phyloP scores from a whole-genome alignment of 2,797 vertebrate species.

The Onychomys leucogaster region DNA sequence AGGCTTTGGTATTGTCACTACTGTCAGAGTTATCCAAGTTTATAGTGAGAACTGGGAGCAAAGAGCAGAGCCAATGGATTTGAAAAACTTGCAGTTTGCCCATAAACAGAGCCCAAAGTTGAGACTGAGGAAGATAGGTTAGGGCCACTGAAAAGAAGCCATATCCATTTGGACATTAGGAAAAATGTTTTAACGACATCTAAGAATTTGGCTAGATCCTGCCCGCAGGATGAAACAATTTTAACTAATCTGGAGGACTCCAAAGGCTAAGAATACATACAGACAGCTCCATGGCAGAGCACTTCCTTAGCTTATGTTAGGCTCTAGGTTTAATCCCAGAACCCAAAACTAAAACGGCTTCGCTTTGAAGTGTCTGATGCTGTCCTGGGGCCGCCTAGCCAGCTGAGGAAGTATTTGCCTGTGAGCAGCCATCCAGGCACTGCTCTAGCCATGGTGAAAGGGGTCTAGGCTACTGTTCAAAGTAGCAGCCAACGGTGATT shows the following conservation, averaged over 20 bases:
- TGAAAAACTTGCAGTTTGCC: neutral
- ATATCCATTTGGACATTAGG: neutral
- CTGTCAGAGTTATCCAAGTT: neutral
- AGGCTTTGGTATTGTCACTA: neutral
- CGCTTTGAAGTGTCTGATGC: neutral
- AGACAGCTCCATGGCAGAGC: neutral
- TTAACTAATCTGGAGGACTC: neutral
- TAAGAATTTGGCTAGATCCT: neutral
- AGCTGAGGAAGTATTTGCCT: neutral
- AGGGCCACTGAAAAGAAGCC: neutral
- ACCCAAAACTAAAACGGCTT: neutral
- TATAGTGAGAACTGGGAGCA: neutral
- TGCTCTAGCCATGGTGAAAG: neutral
- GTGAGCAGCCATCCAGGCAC: neutral
- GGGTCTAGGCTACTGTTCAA: neutral
- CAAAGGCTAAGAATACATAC: neutral
- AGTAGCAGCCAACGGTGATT: neutral
- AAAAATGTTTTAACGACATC: neutral
- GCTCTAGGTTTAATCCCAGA: neutral
- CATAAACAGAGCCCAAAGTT: neutral
- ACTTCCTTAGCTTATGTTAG: neutral
- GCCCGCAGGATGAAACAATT: neutral
- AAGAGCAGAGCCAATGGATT: neutral
- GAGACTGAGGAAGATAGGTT: neutral
- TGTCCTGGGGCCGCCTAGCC: neutral